Conservation (phyloP, 1,140 invertebrate genomes). For the Nephotettix cincticeps region DNA sequence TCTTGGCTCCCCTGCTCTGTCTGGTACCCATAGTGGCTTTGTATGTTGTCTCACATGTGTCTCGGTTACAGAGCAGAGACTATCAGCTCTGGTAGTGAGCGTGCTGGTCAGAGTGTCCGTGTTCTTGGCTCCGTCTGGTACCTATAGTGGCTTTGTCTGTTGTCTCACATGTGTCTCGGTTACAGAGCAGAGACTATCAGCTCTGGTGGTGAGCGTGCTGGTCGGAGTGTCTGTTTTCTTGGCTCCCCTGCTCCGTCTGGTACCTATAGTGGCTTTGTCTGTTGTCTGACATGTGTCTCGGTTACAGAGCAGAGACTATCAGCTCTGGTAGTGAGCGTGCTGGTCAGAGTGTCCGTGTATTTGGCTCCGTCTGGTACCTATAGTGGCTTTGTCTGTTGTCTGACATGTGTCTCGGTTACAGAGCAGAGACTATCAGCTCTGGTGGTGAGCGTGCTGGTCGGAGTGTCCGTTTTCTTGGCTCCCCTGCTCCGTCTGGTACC, state of each 20-base stretch:
- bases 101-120: constrained; percentile 79
- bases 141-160: no score
- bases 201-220: constrained; percentile 69
- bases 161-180: no score
- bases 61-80: constrained; percentile 72
- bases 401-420: no score
- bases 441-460: constrained; percentile 71
- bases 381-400: no score
- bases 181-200: constrained; percentile 77
- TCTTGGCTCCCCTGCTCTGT: constrained; percentile 75
- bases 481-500: constrained; percentile 80
- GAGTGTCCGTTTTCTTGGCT: constrained; percentile 82
- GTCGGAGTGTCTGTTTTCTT: constrained; percentile 84
- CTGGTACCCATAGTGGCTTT: constrained; percentile 90
- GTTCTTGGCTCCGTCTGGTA: constrained; percentile 74
- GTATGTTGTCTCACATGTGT: constrained; percentile 93
- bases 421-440: constrained; percentile 80
- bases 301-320: constrained; percentile 75
- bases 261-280: constrained; percentile 92
- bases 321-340: constrained; percentile 68
- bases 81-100: constrained; percentile 73
- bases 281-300: no score
- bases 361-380: no score
- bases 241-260: constrained; percentile 72
- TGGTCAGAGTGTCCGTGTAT: constrained; percentile 79